Percentiles rank a stretch among this genome's conserved stretches.
phyloP scores from a whole-genome alignment of 2,113 vertebrate genomes.

The Pelobates fuscus region DNA sequence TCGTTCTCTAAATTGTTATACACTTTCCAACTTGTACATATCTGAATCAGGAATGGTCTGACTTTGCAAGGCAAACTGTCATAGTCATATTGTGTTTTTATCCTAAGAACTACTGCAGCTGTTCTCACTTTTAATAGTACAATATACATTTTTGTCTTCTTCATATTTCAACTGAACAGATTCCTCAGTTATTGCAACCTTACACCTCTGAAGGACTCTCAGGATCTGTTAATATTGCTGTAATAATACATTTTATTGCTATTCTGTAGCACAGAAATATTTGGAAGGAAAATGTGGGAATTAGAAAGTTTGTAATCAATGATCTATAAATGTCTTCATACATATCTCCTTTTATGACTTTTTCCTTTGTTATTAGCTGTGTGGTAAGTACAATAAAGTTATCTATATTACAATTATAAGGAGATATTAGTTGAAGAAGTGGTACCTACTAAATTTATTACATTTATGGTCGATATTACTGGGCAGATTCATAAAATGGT shows the following conservation, averaged over 20 bases:
- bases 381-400: not conserved
- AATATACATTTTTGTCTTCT: conserved; percentile 20
- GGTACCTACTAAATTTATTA: not conserved
- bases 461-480: not conserved
- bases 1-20: too few relatives aligned
- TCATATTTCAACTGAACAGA: not conserved
- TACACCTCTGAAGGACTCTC: conserved; percentile 11
- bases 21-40: too few relatives aligned
- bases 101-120: conserved; percentile 14
- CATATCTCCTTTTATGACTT: conserved; percentile 9
- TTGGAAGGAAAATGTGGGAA: conserved; percentile 14
- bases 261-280: conserved; percentile 12
- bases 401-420: not conserved
- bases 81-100: conserved; percentile 31
- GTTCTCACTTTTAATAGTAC: conserved; percentile 3
- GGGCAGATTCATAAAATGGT: not conserved
- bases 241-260: conserved; percentile 19
- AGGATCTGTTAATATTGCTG: conserved; percentile 18
- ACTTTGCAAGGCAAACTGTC: not conserved
- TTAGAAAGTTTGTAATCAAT: conserved; percentile 23
- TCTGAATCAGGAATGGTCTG: too few relatives aligned
- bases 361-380: conserved; percentile 12
- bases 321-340: conserved; percentile 3
- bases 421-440: not conserved
- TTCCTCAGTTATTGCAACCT: conserved; percentile 22